Conservation (phyloP, 2,797 vertebrate species). For the Acipenser oxyrinchus region DNA sequence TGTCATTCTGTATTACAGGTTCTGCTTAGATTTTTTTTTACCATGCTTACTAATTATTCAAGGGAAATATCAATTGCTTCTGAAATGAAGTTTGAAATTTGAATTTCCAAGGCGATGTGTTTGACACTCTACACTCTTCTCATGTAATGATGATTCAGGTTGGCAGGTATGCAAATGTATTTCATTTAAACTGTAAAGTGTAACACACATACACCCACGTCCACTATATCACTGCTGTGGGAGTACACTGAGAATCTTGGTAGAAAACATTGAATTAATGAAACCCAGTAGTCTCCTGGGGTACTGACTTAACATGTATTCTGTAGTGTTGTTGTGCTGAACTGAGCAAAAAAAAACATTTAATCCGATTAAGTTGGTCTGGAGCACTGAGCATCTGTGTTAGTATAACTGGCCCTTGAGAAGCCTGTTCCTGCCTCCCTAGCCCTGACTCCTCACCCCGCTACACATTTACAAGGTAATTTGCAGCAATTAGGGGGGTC, state of each 20-base stretch:
- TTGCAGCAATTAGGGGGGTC: neutral
- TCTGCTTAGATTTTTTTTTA: too few species aligned
- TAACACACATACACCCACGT: neutral
- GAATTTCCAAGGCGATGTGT: too few species aligned
- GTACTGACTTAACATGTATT: constrained; percentile 9
- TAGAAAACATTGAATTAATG: constrained; percentile 4
- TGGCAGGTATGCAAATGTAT: too few species aligned
- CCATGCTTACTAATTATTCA: neutral
- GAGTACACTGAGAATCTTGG: constrained; percentile 1
- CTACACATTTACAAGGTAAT: neutral
- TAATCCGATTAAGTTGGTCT: constrained; percentile 11
- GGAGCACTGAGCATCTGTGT: neutral
- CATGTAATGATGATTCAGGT: too few species aligned
- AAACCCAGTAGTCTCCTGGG: neutral
- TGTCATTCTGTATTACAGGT: too few species aligned
- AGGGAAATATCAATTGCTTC: neutral
- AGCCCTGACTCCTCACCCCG: neutral
- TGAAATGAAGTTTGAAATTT: neutral
- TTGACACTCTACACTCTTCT: too few species aligned
- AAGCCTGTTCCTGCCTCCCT: neutral
- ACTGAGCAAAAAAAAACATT: neutral
- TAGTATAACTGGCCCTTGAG: neutral
- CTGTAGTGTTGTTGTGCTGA: constrained; percentile 16
- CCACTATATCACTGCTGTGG: constrained; percentile 1
- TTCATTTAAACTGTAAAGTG: neutral